These are phyloP conservation scores for Agrotis exclamationis DNA, from an alignment of 2,888 invertebrate genomes.

Conservation along the genomic window DNA sequence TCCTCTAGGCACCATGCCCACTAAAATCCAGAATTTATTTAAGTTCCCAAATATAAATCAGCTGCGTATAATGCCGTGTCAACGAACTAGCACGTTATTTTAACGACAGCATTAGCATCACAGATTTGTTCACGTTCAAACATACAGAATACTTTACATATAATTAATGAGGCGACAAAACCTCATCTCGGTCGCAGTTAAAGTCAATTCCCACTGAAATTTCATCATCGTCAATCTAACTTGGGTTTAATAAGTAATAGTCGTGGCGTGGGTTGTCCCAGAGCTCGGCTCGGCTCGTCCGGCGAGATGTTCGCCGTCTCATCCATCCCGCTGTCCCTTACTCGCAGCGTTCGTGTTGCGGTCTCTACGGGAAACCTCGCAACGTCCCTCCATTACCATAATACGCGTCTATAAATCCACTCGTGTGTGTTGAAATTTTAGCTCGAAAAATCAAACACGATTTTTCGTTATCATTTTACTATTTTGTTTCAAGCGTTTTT, in stretches of 20 bases:
- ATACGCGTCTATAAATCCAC: constrained; percentile 69
- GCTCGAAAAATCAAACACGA: constrained; percentile 59
- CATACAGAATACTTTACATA: constrained; percentile 70
- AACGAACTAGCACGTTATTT: constrained; percentile 49
- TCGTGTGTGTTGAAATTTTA: constrained; percentile 59
- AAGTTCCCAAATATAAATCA: constrained; percentile 47
- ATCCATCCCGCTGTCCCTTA: constrained; percentile 83
- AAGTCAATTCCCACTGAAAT: constrained; percentile 90
- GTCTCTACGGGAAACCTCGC: constrained; percentile 85
- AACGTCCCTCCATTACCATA: constrained; percentile 79
- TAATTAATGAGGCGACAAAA: constrained; percentile 86
- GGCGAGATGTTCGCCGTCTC: constrained; percentile 86
- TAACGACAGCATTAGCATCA: constrained; percentile 62
- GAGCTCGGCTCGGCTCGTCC: constrained; percentile 80
- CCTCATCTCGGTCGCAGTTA: constrained; percentile 86
- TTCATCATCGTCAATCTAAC: constrained; percentile 90
- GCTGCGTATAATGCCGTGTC: constrained; percentile 25
- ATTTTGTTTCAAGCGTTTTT: constrained; percentile 37
- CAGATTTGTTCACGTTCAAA: constrained; percentile 67
- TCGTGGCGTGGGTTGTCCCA: constrained; percentile 86
- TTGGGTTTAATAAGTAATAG: constrained; percentile 88
- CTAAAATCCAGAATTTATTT: constrained; percentile 34
- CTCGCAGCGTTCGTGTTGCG: constrained; percentile 75
- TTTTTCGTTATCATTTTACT: constrained; percentile 41
- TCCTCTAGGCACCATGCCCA: constrained; percentile 14